Percentiles rank a stretch among this genome's conserved stretches.
phyloP scores from a whole-genome alignment of 2,113 vertebrate species.

The Prinia subflava region DNA sequence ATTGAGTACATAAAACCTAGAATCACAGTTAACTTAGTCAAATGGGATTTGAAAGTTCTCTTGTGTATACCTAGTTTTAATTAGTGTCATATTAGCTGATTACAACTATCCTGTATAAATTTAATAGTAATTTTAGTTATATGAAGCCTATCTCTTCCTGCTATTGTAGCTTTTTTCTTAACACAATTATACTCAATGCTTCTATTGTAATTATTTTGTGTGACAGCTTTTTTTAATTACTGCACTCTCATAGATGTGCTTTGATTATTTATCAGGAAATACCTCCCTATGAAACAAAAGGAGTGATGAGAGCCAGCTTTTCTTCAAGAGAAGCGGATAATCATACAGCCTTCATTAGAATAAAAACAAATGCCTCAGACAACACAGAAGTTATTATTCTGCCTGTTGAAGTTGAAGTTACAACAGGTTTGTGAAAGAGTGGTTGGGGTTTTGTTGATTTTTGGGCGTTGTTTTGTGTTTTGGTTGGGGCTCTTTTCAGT shows the following conservation, averaged over 20 bases:
- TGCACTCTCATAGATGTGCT: neutral
- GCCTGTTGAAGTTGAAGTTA: constrained; percentile 97
- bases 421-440: constrained; percentile 82
- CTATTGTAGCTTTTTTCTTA: neutral
- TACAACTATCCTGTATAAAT: neutral
- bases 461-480: neutral
- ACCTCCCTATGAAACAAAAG: constrained; percentile 97
- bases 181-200: neutral
- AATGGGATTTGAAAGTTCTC: neutral
- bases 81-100: neutral
- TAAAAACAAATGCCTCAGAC: constrained; percentile 95
- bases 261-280: constrained; percentile 84
- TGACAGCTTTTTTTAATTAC: neutral
- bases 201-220: neutral
- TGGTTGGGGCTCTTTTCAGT: neutral
- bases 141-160: neutral
- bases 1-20: neutral
- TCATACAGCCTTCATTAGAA: constrained; percentile 97
- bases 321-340: constrained; percentile 97
- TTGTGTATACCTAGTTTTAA: neutral
- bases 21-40: neutral
- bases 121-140: neutral
- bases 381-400: constrained; percentile 94
- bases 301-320: constrained; percentile 98
- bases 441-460: neutral